Evolutionary conservation across 2,888 invertebrate genomes (phyloP).

Genomic region (Mamestra brassicae): DNA sequence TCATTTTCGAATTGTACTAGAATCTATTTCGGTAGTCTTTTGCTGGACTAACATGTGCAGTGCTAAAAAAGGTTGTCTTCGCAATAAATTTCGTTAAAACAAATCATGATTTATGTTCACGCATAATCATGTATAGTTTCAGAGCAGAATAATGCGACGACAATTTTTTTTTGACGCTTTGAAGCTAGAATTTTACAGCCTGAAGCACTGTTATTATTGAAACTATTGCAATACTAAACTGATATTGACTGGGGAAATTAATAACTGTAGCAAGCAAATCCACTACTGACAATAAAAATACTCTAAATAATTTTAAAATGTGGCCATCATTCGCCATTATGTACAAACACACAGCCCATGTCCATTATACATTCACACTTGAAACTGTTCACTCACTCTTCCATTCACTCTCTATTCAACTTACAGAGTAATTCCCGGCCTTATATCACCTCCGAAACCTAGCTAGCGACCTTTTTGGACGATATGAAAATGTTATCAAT

Average conservation of each 20-base stretch:
- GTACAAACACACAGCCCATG: conserved; percentile 3
- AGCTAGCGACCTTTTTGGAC: conserved; percentile 25
- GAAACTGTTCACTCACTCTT: conserved; percentile 20
- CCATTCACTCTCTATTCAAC: conserved; percentile 30
- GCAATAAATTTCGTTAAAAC: neutral
- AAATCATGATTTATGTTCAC: neutral
- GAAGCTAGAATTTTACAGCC: no score
- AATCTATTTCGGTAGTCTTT: no score
- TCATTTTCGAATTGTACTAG: no score
- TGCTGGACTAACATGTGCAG: no score
- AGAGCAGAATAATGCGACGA: no score
- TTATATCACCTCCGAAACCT: conserved; percentile 24
- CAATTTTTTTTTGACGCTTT: no score
- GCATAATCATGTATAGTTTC: neutral
- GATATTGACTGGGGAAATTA: no score
- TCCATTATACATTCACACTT: conserved; percentile 2
- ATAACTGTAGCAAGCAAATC: no score
- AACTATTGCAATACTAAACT: no score
- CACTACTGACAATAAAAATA: no score
- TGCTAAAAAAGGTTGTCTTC: neutral
- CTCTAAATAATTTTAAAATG: neutral
- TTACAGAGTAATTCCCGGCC: conserved; percentile 59
- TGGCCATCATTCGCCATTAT: neutral
- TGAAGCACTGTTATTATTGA: no score
- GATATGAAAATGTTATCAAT: conserved; percentile 10